phyloP scores from a whole-genome alignment of 1,140 invertebrate genomes.

The Cephus cinctus region DNA sequence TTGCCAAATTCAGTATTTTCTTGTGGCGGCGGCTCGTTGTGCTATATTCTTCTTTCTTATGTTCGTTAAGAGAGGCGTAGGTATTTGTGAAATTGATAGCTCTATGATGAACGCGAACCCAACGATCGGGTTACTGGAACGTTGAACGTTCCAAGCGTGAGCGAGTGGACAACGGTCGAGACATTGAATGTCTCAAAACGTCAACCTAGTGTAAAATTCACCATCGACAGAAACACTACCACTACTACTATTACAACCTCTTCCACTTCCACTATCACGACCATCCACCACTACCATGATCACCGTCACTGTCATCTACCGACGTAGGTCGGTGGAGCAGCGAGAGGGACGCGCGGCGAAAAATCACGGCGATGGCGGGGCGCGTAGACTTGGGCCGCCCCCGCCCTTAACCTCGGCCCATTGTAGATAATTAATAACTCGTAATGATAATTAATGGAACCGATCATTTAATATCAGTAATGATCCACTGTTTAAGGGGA shows the following conservation, averaged over 20 bases:
- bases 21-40: constrained; percentile 31
- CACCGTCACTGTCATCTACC: no score
- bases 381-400: constrained; percentile 56
- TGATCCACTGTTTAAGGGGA: constrained; percentile 34
- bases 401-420: constrained; percentile 54
- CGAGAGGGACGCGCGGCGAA: constrained; percentile 22
- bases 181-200: background rate
- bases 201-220: no score
- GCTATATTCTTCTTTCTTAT: constrained; percentile 19
- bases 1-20: constrained; percentile 56
- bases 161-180: constrained; percentile 4
- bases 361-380: constrained; percentile 52
- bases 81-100: constrained; percentile 37
- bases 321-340: no score
- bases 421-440: constrained; percentile 55
- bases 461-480: constrained; percentile 32
- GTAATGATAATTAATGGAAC: constrained; percentile 31
- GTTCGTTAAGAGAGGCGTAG: constrained; percentile 6
- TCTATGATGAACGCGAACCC: no score
- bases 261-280: no score
- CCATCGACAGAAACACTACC: no score
- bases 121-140: no score
- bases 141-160: no score
- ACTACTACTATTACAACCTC: no score
- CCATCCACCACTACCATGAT: no score